Evolutionary conservation across 2,888 invertebrate species (phyloP).

Genomic region (Apodemia zela): DNA sequence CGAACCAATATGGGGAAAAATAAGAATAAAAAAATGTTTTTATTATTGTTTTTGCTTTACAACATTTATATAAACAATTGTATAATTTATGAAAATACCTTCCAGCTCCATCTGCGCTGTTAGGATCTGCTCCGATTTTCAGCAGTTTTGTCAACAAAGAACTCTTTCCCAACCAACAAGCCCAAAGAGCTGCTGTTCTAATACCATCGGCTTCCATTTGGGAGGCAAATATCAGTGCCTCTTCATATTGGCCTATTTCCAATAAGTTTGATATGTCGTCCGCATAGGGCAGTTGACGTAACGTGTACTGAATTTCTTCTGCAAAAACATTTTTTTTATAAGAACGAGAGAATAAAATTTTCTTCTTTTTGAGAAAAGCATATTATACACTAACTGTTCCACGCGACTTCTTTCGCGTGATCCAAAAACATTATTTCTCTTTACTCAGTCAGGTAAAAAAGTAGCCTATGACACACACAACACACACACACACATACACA

Average conservation of each 20-base stretch:
- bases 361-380: too few species aligned
- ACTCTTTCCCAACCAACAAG: constrained; percentile 82
- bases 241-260: constrained; percentile 64
- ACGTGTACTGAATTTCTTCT: constrained; percentile 63
- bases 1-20: too few species aligned
- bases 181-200: constrained; percentile 79
- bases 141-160: constrained; percentile 77
- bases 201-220: constrained; percentile 51
- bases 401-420: too few species aligned
- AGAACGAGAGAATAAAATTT: too few species aligned
- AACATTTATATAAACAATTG: too few species aligned
- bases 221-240: constrained; percentile 53
- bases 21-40: too few species aligned
- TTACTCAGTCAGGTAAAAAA: too few species aligned
- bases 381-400: too few species aligned
- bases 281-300: constrained; percentile 65
- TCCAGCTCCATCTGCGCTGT: constrained; percentile 83
- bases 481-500: too few species aligned
- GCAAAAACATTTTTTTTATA: constrained; percentile 25
- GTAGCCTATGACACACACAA: too few species aligned
- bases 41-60: too few species aligned
- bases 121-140: constrained; percentile 81
- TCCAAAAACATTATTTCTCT: too few species aligned
- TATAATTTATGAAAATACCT: constrained; percentile 62
- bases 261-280: constrained; percentile 63